A percentile compares a stretch with the other conserved stretches of the same genome.
These are phyloP conservation scores for Porphyrio hochstetteri DNA, from an alignment of 2,113 vertebrate genomes.

Conservation along the genomic window DNA sequence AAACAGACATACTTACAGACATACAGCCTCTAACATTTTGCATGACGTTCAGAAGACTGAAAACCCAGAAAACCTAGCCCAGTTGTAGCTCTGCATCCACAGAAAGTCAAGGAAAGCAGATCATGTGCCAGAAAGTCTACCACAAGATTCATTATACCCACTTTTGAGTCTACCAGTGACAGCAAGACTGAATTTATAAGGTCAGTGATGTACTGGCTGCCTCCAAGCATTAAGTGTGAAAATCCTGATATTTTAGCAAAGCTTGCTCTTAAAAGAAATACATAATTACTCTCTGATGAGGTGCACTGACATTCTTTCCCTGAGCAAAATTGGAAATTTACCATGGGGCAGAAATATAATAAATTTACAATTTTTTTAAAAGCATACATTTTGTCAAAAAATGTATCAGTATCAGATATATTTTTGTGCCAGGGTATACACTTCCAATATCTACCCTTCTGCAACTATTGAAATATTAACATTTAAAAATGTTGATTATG, in stretches of 20 bases:
- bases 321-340: not conserved
- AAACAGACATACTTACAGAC: not conserved
- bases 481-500: not conserved
- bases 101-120: not conserved
- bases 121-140: not conserved
- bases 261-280: not conserved
- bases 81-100: not conserved
- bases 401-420: not conserved
- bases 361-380: not conserved
- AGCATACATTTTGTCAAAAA: not conserved
- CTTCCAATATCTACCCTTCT: not conserved
- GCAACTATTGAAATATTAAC: not conserved
- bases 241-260: not conserved
- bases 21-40: not conserved
- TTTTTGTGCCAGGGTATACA: not conserved
- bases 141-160: not conserved
- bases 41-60: not conserved
- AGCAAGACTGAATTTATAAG: not conserved
- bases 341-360: not conserved
- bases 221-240: not conserved
- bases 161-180: not conserved
- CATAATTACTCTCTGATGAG: not conserved
- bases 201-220: not conserved
- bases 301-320: not conserved
- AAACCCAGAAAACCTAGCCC: not conserved